Evolutionary conservation across 2,888 invertebrate species (phyloP).

Genomic region (Actias luna): DNA sequence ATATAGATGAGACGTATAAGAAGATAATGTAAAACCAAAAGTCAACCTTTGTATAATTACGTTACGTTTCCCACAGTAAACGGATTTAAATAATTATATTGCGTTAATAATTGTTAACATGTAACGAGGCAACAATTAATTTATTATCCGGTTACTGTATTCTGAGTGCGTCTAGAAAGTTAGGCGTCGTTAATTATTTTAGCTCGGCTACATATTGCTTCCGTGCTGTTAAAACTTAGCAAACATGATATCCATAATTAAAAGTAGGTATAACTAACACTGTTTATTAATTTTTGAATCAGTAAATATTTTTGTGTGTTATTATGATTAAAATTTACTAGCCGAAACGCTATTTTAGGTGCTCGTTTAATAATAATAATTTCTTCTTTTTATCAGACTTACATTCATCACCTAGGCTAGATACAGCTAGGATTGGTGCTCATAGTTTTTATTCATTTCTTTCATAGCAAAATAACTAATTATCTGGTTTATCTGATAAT

Average conservation of each 20-base stretch:
- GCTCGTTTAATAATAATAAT: too few species aligned
- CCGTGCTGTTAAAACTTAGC: not conserved
- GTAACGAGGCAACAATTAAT: conserved; percentile 6
- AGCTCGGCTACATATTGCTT: conserved; percentile 4
- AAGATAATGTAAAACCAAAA: not conserved
- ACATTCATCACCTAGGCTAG: too few species aligned
- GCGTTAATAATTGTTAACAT: conserved; percentile 1
- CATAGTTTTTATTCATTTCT: too few species aligned
- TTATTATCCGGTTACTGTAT: not conserved
- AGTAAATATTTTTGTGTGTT: not conserved
- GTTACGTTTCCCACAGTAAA: not conserved
- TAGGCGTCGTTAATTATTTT: conserved; percentile 9
- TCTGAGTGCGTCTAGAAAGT: conserved; percentile 7
- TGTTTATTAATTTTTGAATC: not conserved
- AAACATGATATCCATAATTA: conserved; percentile 19
- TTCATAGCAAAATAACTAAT: too few species aligned
- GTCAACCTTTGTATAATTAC: not conserved
- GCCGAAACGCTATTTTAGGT: too few species aligned
- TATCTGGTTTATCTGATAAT: too few species aligned
- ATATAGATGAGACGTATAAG: too few species aligned
- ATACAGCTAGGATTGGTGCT: too few species aligned
- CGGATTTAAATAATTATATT: not conserved
- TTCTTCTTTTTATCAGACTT: too few species aligned
- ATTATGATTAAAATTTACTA: not conserved
- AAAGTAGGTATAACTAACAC: conserved; percentile 20